Evolutionary conservation across 2,888 invertebrate species (phyloP), one percentile per base, ranked within the genome.

Genomic region (Ophion ellenae): DNA sequence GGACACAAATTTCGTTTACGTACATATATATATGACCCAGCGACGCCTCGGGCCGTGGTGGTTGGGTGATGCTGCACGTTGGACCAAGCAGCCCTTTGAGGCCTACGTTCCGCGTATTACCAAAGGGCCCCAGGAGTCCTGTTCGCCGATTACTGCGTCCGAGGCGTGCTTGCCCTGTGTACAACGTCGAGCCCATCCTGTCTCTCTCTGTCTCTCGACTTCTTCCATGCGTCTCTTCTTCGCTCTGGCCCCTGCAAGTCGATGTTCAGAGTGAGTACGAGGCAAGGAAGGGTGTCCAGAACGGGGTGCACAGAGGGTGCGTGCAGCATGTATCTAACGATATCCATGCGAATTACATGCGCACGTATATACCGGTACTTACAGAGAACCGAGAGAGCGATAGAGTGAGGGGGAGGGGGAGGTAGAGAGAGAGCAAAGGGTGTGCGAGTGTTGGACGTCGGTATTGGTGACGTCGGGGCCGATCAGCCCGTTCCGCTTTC

Each of bases 301-400:
- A 86, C 86, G 87, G n/a, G 17, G 57, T 14, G n/a, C 57, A 88
- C 89, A 86, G 85, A 82, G 81, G 79, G 87, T 63, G 87, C 45
- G 86, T 85, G 87, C 88, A 86, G 87, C 86, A 87, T 79, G 75
- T 57, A 77, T 71, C 73, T 83, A 77, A 79, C 86, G 75, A 87
- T 88, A 88, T 75, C 74, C 61, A 66, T 64, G 71, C 70, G 82
- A 85, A 64, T 88, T 89, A 90, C 86, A 87, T 20, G 28, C 28
- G 11, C 17, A 64, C 77, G 40, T 20, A 53, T n/a, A 57, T 57
- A 53, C 20, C 7, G 64, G 47, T 66, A 66, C 53, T 53, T 36
- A 66, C 32, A 81, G 61, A 59, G 63, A 45, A 66, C 28, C 28
- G 69, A 67, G 47, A 79, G 61, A 66, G 80, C 64, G 76, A 67